Percentiles rank a stretch among this genome's conserved stretches.
Evolutionary conservation across 1,140 invertebrate genomes (phyloP).

Genomic region (Anthonomus grandis): DNA sequence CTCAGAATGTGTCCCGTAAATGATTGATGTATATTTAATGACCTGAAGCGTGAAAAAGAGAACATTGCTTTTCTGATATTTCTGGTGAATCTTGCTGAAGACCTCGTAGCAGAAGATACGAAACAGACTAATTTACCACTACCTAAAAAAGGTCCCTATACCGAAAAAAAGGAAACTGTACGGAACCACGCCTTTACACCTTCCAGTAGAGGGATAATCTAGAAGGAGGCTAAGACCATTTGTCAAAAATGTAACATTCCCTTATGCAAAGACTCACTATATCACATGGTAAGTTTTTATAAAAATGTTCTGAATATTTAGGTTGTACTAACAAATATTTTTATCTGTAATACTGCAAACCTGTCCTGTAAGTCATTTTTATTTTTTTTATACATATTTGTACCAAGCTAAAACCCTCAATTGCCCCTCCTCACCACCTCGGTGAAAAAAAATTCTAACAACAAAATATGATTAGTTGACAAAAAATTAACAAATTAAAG

Average conservation of each 20-base stretch:
- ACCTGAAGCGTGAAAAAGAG: neutral
- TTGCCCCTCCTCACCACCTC: neutral
- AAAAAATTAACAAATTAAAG: neutral
- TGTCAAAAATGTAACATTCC: neutral
- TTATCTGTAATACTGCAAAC: neutral
- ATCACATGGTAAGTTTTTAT: neutral
- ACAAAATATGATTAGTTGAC: neutral
- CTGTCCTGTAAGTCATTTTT: neutral
- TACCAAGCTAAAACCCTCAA: neutral
- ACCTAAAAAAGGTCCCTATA: constrained; percentile 1
- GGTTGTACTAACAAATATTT: neutral
- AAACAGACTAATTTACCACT: neutral
- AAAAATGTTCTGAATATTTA: neutral
- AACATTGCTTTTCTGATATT: constrained; percentile 1
- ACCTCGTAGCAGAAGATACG: neutral
- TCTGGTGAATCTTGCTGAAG: neutral
- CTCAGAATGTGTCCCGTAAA: neutral
- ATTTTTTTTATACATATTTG: neutral
- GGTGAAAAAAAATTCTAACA: too few relatives aligned
- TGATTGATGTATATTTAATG: neutral
- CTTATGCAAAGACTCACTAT: neutral
- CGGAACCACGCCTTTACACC: neutral
- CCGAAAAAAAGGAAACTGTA: neutral
- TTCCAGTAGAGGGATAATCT: neutral
- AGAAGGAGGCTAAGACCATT: too few relatives aligned